Percentiles rank a stretch among this genome's conserved stretches.
Evolutionary conservation across 2,888 invertebrate genomes (phyloP).

Genomic region (Stenichneumon culpator): DNA sequence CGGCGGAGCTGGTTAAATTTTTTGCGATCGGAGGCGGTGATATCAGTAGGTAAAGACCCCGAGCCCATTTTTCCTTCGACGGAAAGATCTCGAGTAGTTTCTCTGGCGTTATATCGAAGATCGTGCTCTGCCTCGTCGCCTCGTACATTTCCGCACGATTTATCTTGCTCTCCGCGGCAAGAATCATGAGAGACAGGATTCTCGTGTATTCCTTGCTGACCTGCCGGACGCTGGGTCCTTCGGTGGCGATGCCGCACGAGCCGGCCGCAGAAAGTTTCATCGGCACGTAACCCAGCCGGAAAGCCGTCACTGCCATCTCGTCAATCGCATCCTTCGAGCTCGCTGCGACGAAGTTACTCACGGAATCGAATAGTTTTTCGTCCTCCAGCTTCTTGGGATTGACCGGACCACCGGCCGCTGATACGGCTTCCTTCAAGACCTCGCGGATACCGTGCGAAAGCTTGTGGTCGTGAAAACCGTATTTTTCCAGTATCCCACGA

Average conservation of each 20-base stretch:
- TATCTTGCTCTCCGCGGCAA: slow-evolving; percentile 77
- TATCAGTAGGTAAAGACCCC: slow-evolving; percentile 86
- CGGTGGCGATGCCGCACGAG: slow-evolving; percentile 21
- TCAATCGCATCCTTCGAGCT: slow-evolving; percentile 75
- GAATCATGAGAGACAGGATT: slow-evolving; percentile 75
- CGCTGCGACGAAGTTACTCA: slow-evolving; percentile 74
- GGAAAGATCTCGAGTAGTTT: slow-evolving; percentile 76
- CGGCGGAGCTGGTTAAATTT: neutral
- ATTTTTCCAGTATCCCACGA: slow-evolving; percentile 85
- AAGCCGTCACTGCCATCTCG: slow-evolving; percentile 73
- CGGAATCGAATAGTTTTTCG: slow-evolving; percentile 74
- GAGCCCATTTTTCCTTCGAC: slow-evolving; percentile 76
- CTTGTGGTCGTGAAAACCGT: slow-evolving; percentile 78
- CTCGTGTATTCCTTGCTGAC: slow-evolving; percentile 75
- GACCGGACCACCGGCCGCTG: neutral
- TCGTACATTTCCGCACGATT: slow-evolving; percentile 75
- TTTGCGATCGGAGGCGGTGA: slow-evolving; percentile 74
- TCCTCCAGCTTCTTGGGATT: slow-evolving; percentile 60
- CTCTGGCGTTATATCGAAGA: slow-evolving; percentile 75
- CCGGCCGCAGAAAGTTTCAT: slow-evolving; percentile 73
- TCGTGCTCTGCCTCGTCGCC: slow-evolving; percentile 72
- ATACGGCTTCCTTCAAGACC: slow-evolving; percentile 67
- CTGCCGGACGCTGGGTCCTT: slow-evolving; percentile 55
- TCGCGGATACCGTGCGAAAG: slow-evolving; percentile 80
- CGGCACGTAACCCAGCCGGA: slow-evolving; percentile 74